Evolutionary conservation across 2,797 vertebrate species (phyloP).

Genomic region (Falco naumanni): DNA sequence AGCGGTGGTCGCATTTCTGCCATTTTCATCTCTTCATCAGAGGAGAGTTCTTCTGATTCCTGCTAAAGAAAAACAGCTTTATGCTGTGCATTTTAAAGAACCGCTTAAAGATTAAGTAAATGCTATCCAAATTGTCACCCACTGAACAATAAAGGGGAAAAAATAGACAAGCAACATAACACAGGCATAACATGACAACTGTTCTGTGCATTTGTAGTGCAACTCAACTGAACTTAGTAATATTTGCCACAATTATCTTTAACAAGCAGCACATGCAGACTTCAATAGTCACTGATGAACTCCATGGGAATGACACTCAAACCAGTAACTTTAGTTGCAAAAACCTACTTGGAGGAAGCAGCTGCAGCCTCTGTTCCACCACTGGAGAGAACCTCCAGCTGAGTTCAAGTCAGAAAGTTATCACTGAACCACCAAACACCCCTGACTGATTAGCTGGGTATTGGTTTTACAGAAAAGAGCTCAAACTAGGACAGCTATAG

Average conservation of each 20-base stretch:
- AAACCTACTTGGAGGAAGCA: neutral
- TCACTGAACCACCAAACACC: neutral
- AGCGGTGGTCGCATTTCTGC: slow-evolving; percentile 96
- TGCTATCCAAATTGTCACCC: neutral
- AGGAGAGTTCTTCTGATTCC: slow-evolving; percentile 97
- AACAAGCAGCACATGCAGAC: neutral
- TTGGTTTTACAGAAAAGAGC: neutral
- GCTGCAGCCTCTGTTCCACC: neutral
- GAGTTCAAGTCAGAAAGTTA: neutral
- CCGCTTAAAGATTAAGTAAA: neutral
- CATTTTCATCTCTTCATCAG: slow-evolving; percentile 98
- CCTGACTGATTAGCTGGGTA: neutral
- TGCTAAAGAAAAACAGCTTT: slow-evolving; percentile 63
- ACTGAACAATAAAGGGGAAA: neutral
- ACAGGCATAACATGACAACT: neutral
- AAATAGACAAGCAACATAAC: neutral
- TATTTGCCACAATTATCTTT: neutral
- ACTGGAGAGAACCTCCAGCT: neutral
- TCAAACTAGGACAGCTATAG: neutral
- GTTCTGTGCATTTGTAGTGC: neutral
- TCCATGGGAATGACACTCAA: neutral
- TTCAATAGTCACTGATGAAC: neutral
- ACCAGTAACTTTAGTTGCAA: neutral
- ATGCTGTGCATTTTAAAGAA: neutral
- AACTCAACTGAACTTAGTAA: neutral